These are phyloP conservation scores for Anaspis maculata DNA, from an alignment of 2,888 invertebrate species.

Conservation along the genomic window DNA sequence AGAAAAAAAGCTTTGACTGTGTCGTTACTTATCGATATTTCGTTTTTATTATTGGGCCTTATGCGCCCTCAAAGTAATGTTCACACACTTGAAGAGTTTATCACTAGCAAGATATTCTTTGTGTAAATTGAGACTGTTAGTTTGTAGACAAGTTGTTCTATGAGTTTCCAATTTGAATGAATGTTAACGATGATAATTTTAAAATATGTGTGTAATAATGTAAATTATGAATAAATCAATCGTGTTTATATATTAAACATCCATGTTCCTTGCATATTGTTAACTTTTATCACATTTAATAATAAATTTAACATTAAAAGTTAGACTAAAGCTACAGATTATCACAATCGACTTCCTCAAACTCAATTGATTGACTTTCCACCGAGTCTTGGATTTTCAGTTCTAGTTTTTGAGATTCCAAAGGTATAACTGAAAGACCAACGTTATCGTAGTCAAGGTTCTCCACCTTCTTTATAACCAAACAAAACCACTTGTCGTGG, in stretches of 20 bases:
- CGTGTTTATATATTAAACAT: slow-evolving; percentile 9
- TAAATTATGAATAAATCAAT: slow-evolving; percentile 14
- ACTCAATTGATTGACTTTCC: slow-evolving; percentile 12
- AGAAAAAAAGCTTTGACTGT: too few species aligned
- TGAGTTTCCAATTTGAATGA: slow-evolving; percentile 4
- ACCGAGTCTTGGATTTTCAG: slow-evolving; percentile 10
- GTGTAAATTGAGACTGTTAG: slow-evolving; percentile 13
- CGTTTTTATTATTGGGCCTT: too few species aligned
- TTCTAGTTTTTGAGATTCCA: slow-evolving; percentile 11
- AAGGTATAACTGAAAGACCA: slow-evolving; percentile 14
- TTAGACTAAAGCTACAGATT: too few species aligned
- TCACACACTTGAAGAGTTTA: too few species aligned
- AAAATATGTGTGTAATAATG: slow-evolving; percentile 10
- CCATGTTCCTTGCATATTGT: neutral
- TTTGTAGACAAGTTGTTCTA: slow-evolving; percentile 5
- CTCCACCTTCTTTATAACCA: too few species aligned
- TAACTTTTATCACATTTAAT: neutral
- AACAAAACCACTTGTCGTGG: too few species aligned
- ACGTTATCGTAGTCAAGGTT: slow-evolving; percentile 1
- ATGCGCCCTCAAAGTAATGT: too few species aligned
- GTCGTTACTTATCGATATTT: too few species aligned
- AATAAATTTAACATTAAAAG: too few species aligned
- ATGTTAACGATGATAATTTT: slow-evolving; percentile 4
- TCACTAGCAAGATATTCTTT: too few species aligned
- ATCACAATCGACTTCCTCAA: slow-evolving; percentile 19